phyloP scores from a whole-genome alignment of 2,797 vertebrate genomes.

The Sciaenops ocellatus region DNA sequence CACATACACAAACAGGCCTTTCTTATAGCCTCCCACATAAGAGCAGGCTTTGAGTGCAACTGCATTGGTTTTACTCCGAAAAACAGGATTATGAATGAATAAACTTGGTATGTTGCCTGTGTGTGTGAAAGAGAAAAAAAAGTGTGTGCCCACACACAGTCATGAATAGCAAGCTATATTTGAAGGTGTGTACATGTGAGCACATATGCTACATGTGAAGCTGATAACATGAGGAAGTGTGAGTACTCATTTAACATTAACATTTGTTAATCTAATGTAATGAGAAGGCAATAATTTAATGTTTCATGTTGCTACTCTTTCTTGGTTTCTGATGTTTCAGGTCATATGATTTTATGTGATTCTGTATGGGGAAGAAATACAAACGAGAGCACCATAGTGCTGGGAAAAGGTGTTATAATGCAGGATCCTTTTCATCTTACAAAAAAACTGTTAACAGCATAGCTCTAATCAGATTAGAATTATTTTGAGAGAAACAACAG shows the following conservation, averaged over 20 bases:
- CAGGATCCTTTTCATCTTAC: neutral
- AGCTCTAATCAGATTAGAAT: constrained; percentile 37
- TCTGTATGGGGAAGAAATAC: neutral
- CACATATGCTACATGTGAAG: neutral
- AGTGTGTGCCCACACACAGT: neutral
- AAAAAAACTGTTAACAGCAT: constrained; percentile 24
- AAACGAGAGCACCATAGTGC: neutral
- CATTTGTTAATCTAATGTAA: neutral
- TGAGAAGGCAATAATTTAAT: neutral
- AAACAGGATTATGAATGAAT: constrained; percentile 62
- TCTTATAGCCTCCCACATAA: constrained; percentile 42
- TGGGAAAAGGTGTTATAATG: neutral
- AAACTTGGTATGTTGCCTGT: constrained; percentile 26
- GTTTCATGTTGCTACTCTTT: neutral
- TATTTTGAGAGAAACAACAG: constrained; percentile 27
- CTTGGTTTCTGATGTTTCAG: neutral
- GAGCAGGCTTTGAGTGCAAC: constrained; percentile 49
- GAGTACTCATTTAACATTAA: neutral
- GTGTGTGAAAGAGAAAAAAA: neutral
- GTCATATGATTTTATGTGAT: neutral
- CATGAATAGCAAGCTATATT: constrained; percentile 11
- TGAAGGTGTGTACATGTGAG: neutral
- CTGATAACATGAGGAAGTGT: neutral
- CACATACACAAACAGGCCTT: constrained; percentile 54
- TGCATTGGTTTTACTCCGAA: constrained; percentile 36